Percentiles rank a stretch among this genome's conserved stretches.
phyloP scores from a whole-genome alignment of 2,113 vertebrate genomes.

The Struthio camelus region DNA sequence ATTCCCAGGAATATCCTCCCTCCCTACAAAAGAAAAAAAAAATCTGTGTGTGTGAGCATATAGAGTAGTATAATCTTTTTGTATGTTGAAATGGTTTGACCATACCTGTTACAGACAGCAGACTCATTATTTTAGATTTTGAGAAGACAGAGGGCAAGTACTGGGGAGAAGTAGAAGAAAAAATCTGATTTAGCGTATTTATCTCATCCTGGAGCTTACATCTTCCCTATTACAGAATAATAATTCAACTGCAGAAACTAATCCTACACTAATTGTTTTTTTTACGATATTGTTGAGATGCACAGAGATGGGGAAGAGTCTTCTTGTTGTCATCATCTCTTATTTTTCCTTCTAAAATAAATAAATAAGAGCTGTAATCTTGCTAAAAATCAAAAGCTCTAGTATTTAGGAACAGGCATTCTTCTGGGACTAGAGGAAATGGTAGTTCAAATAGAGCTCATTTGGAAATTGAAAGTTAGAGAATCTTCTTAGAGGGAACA shows the following conservation, averaged over 20 bases:
- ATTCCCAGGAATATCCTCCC: neutral
- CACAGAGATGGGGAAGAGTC: neutral
- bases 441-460: neutral
- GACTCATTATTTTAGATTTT: neutral
- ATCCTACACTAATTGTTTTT: neutral
- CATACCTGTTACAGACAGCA: neutral
- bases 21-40: neutral
- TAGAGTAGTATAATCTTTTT: neutral
- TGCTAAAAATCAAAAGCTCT: neutral
- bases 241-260: neutral
- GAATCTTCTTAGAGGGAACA: neutral
- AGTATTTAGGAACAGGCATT: neutral
- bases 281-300: neutral
- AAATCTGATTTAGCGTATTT: neutral
- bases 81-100: neutral
- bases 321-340: neutral
- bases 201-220: neutral
- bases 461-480: neutral
- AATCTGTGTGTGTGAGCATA: neutral
- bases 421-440: neutral
- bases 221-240: neutral
- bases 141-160: neutral
- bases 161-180: neutral
- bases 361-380: neutral
- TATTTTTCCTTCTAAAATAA: neutral